A percentile compares a stretch with the other conserved stretches of the same genome.
phyloP scores from a whole-genome alignment of 92 coral and sea anemone species.

The Ricordea florida region DNA sequence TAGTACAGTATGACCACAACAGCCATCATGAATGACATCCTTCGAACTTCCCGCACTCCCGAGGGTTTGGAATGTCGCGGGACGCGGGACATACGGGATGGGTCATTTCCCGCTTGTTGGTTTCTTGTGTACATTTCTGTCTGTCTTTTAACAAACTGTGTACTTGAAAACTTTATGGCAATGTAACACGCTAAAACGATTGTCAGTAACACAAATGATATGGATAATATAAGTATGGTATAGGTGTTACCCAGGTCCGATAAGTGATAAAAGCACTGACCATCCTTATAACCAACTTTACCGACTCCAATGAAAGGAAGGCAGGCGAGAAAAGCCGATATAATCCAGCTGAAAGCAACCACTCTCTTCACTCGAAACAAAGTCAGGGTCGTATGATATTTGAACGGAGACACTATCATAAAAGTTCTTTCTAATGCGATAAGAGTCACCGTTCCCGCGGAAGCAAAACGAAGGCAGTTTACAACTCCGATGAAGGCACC shows the following conservation, averaged over 20 bases:
- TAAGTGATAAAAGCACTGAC: constrained; percentile 68
- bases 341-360: constrained; percentile 61
- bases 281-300: constrained; percentile 67
- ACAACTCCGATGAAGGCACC: constrained; percentile 48
- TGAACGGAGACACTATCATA: constrained; percentile 64
- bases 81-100: neutral
- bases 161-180: constrained; percentile 62
- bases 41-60: constrained; percentile 69
- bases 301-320: constrained; percentile 81
- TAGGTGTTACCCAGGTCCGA: constrained; percentile 60
- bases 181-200: constrained; percentile 59
- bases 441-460: constrained; percentile 75
- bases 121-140: constrained; percentile 40
- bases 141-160: constrained; percentile 68
- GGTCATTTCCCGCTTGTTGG: constrained; percentile 20
- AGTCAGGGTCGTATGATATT: constrained; percentile 70
- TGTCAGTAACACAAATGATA: constrained; percentile 55
- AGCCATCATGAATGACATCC: constrained; percentile 73
- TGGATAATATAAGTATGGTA: constrained; percentile 46
- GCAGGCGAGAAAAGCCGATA: constrained; percentile 50
- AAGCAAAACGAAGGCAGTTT: constrained; percentile 74
- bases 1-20: constrained; percentile 71
- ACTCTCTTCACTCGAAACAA: constrained; percentile 48
- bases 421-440: constrained; percentile 76
- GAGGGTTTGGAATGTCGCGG: constrained; percentile 2